phyloP scores from a whole-genome alignment of 1,140 invertebrate species.

The Stenopsyche tienmushanensis region DNA sequence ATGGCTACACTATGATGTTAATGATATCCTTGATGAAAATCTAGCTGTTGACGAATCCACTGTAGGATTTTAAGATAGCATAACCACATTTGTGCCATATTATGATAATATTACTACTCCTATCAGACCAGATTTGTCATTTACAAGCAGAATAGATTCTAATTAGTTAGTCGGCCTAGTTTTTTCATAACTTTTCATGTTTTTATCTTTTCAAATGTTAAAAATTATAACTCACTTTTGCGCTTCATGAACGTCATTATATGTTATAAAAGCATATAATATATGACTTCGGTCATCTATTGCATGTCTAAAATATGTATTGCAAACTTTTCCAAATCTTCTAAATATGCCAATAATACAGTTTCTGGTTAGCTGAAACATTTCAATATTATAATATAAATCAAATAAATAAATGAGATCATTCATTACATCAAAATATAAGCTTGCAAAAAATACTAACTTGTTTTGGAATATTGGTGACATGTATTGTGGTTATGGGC shows the following conservation, averaged over 20 bases:
- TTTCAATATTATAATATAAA: not conserved
- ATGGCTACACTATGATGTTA: too few relatives aligned
- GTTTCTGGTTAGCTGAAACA: not conserved
- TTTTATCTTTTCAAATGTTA: too few relatives aligned
- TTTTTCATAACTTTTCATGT: too few relatives aligned
- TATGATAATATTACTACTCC: too few relatives aligned
- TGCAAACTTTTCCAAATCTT: not conserved
- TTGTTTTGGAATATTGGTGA: not conserved
- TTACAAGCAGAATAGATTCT: too few relatives aligned
- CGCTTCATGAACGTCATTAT: not conserved
- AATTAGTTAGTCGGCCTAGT: too few relatives aligned
- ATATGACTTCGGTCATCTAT: not conserved
- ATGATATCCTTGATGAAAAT: too few relatives aligned
- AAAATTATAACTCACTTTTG: not conserved
- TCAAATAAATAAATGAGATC: not conserved
- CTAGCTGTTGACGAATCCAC: too few relatives aligned
- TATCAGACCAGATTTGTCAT: too few relatives aligned
- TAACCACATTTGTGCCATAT: too few relatives aligned
- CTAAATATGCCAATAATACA: not conserved
- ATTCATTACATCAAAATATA: too few relatives aligned
- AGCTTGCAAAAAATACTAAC: not conserved
- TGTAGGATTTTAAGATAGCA: too few relatives aligned
- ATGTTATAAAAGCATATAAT: not conserved
- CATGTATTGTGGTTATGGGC: not conserved
- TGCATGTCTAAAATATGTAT: not conserved